phyloP scores from a whole-genome alignment of 2,113 vertebrate species.

The Sorex araneus region DNA sequence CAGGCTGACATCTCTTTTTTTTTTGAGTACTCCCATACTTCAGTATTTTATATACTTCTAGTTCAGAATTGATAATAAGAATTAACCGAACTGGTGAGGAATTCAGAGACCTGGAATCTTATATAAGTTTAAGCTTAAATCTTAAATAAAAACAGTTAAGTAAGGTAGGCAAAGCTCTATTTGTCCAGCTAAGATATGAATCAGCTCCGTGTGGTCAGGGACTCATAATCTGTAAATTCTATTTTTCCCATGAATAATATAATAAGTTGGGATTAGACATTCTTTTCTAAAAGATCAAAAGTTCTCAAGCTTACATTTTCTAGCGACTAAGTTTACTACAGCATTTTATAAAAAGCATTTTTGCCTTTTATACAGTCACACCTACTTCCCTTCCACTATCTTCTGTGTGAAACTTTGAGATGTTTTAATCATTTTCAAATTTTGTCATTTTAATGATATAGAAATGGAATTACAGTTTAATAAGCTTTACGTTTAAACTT shows the following conservation, averaged over 20 bases:
- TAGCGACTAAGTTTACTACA: conserved; percentile 10
- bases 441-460: no score
- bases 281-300: conserved; percentile 40
- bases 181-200: not conserved
- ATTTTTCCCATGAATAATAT: conserved; percentile 33
- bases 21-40: not conserved
- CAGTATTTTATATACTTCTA: not conserved
- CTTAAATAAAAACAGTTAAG: not conserved
- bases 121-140: not conserved
- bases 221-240: conserved; percentile 23
- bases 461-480: no score
- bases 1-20: not conserved
- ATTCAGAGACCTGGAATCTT: not conserved
- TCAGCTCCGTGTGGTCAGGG: not conserved
- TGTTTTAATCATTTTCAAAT: no score
- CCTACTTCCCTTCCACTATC: not conserved
- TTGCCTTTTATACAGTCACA: not conserved
- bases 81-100: not conserved
- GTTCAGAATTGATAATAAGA: not conserved
- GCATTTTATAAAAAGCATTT: conserved; percentile 20
- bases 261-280: not conserved
- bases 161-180: not conserved
- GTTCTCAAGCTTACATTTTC: conserved; percentile 26
- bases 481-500: no score
- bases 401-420: no score